Evolutionary conservation across 2,888 invertebrate genomes (phyloP).

Genomic region (Patella caerulea): DNA sequence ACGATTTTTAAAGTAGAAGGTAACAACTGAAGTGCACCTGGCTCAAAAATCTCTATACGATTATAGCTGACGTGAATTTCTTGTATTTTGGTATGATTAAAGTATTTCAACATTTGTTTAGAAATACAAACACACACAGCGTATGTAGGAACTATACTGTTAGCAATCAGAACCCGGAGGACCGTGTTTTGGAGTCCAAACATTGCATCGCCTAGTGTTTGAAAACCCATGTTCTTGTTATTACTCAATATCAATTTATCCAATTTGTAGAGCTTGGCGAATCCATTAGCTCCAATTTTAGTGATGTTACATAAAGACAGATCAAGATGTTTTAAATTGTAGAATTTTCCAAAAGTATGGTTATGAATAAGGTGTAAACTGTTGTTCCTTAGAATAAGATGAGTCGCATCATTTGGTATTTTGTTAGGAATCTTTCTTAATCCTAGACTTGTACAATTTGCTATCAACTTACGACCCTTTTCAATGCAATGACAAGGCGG

Average conservation of each 20-base stretch:
- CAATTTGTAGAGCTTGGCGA: not conserved
- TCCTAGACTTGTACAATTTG: too few relatives aligned
- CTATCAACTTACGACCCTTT: too few relatives aligned
- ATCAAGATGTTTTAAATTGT: too few relatives aligned
- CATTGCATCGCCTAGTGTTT: not conserved
- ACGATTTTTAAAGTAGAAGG: constrained; percentile 21
- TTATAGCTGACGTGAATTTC: constrained; percentile 6
- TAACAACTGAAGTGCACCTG: constrained; percentile 25
- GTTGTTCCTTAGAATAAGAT: too few relatives aligned
- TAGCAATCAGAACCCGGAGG: not conserved
- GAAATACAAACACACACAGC: constrained; percentile 4
- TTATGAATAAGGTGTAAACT: too few relatives aligned
- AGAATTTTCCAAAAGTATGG: too few relatives aligned
- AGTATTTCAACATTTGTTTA: not conserved
- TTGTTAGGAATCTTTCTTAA: too few relatives aligned
- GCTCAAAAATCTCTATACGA: not conserved
- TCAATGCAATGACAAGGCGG: too few relatives aligned
- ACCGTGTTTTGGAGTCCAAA: not conserved
- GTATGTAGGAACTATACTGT: constrained; percentile 3
- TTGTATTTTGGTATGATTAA: not conserved
- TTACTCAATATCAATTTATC: not conserved
- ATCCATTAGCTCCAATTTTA: too few relatives aligned
- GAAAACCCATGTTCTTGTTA: not conserved
- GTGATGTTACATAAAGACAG: too few relatives aligned
- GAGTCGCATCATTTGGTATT: too few relatives aligned